Evolutionary conservation across 1,140 invertebrate genomes (phyloP), one percentile per base, ranked within the genome.

Genomic region (Drosophila setifemur): DNA sequence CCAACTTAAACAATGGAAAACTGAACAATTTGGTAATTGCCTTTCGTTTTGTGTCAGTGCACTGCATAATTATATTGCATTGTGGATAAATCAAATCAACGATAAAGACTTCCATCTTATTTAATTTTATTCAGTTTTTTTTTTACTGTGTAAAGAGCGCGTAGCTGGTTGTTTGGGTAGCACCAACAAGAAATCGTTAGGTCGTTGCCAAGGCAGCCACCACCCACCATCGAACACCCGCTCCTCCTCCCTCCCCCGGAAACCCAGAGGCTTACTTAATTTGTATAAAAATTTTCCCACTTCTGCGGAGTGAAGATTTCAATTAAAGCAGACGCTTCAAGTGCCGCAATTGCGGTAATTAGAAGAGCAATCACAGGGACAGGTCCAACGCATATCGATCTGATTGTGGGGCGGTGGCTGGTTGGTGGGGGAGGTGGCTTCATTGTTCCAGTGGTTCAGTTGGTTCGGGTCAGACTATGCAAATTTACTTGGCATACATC

Each of bases 121-220:
- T 4, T 4, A 8, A 9, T 19, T 19, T 19, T 2, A 9, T 21
- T 1, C 2, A 0, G 0, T 25, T 23, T 21, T 1, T 19, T 33
- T 33, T 35, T 1, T 45, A 8, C 21, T 9, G 37, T 61, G 57
- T 43, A 11, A 3, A 19, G 0, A 18, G 14, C 39, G 26, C 35
- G 43, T 50, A 5, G 21, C 49, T 40, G 49, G 28, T 68, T 85
- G 78, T 83, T 83, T 79, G 76, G 78, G 45, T 49, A 72, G 52
- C 23, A 52, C 70, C 74, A 82, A 85, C 79, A 82, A 63, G 61
- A 73, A 85, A 63, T 71, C 74, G 70, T 79, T 85, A 42, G 37
- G 60, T 58, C 58, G 79, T 83, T 85, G 70, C 45, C 74, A 78
- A 23, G 79, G 25, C 58, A 58, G 63, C 77, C 50, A 52, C 16